Base-by-base conservation (phyloP, 2,797 vertebrate species). In the Acrossocheilus wenchowensis region DNA sequence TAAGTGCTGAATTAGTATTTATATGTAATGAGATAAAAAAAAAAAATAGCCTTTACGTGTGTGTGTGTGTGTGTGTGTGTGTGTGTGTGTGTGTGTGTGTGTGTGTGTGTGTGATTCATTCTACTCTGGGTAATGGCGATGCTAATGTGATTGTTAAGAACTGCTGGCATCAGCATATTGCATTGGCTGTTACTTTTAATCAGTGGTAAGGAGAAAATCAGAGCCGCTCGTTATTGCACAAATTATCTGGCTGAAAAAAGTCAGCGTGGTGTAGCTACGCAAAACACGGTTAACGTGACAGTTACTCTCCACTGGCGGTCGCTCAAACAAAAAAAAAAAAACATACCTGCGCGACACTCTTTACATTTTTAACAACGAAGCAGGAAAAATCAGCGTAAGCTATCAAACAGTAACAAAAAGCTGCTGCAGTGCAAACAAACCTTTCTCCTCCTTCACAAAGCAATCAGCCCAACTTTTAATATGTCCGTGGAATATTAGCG, bases 71-170 rank as follows among this genome's bases (percentile, higher is more conserved):
- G n/a, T 19, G 72, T 6, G 73, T 0, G 52, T 74, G 14, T 50
- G 72, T 43, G 43, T 45, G 72, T 43, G 43, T 45, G 23, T 73
- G 41, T 45, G 71, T 39, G 39, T 43, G 39, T 45, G 68, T 69
- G 43, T 50, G 41, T 45, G 41, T 17, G n/a, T 19, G 72, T 6
- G 73, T 0, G 52, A n/a, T 79, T 79, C 78, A 19, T 79, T 64
- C 78, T 79, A 45, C 57, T 64, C 78, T 45, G 39, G 78, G 78
- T 79, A 79, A 79, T 79, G 57, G 57, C 57, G 43, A 79, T 79
- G 78, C 78, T 79, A 79, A 79, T 79, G 78, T 64, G 78, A 79
- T 79, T 79, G 78, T 79, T 79, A 64, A 79, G 78, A 79, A 64
- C 39, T 62, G 57, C 78, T 79, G n/a, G 78, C 57, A 64, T 79